Conservation (phyloP, 2,888 invertebrate species). For the Penaeus monodon region DNA sequence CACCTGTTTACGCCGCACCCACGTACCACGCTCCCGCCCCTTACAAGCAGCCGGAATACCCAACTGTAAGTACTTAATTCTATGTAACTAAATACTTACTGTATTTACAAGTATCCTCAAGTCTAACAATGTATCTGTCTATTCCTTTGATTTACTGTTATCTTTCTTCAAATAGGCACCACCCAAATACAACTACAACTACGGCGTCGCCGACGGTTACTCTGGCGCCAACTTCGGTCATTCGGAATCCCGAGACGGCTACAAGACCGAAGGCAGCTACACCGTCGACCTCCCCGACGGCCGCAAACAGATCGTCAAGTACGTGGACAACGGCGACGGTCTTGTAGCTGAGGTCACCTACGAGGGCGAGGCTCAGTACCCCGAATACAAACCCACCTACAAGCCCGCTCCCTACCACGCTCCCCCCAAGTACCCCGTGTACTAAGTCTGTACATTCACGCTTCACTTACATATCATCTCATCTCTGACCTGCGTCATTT, state of each 20-base stretch:
- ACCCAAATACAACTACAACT: slow-evolving; percentile 17
- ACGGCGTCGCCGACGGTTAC: slow-evolving; percentile 32
- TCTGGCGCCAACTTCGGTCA: slow-evolving; percentile 20
- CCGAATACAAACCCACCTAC: slow-evolving; percentile 34
- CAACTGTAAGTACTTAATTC: not conserved
- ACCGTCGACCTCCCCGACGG: slow-evolving; percentile 47
- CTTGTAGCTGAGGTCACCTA: slow-evolving; percentile 45
- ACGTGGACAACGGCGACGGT: slow-evolving; percentile 47
- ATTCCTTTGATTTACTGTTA: not conserved
- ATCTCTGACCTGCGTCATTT: too few relatives aligned
- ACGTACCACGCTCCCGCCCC: not conserved
- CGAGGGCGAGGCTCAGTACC: slow-evolving; percentile 50
- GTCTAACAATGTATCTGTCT: too few relatives aligned
- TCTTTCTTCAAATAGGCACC: not conserved
- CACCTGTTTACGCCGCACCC: not conserved
- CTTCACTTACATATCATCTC: too few relatives aligned
- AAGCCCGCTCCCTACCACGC: slow-evolving; percentile 34
- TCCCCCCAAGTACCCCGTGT: slow-evolving; percentile 23
- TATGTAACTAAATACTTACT: too few relatives aligned
- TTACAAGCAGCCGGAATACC: not conserved
- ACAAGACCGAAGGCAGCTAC: slow-evolving; percentile 41
- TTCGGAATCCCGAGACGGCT: slow-evolving; percentile 21
- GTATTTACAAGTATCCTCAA: not conserved
- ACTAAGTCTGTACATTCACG: not conserved
- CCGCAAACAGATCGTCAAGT: slow-evolving; percentile 47